phyloP scores from a whole-genome alignment of 2,888 invertebrate species.

The Eristalis intricaria region DNA sequence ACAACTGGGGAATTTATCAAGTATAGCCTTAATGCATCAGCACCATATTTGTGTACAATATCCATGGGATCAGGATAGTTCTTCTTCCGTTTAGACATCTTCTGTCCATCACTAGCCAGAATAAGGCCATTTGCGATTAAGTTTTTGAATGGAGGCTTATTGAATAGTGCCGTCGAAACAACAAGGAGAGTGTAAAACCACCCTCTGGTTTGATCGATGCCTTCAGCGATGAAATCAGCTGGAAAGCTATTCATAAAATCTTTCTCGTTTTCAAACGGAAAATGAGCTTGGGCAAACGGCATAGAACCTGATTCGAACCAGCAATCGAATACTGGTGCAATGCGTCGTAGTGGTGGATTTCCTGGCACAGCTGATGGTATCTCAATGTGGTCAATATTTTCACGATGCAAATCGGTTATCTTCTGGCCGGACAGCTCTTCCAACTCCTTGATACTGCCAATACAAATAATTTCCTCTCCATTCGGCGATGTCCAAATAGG shows the following conservation, averaged over 20 bases:
- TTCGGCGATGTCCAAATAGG: constrained; percentile 97
- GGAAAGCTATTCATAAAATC: constrained; percentile 96
- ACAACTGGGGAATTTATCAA: constrained; percentile 99
- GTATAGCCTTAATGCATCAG: constrained; percentile 97
- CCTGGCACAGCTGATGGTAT: constrained; percentile 95
- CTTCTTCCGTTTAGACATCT: constrained; percentile 99
- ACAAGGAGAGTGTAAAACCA: constrained; percentile 99
- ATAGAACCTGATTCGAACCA: constrained; percentile 99
- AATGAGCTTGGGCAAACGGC: constrained; percentile 98
- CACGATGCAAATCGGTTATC: constrained; percentile 95
- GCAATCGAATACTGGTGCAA: constrained; percentile 98
- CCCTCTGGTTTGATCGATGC: constrained; percentile 98
- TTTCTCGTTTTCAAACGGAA: constrained; percentile 95
- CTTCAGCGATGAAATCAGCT: constrained; percentile 99
- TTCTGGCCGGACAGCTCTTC: constrained; percentile 90
- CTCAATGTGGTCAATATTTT: constrained; percentile 94
- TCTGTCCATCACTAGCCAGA: constrained; percentile 98
- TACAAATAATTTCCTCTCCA: constrained; percentile 95
- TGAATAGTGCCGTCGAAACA: constrained; percentile 96
- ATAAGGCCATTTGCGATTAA: constrained; percentile 98
- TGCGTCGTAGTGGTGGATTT: constrained; percentile 90
- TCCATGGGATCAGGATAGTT: constrained; percentile 99
- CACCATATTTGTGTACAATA: constrained; percentile 95
- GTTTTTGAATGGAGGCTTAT: constrained; percentile 98
- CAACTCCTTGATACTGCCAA: constrained; percentile 96